These are phyloP conservation scores for Andrena bucephala DNA, from an alignment of 2,888 invertebrate species.

Conservation along the genomic window DNA sequence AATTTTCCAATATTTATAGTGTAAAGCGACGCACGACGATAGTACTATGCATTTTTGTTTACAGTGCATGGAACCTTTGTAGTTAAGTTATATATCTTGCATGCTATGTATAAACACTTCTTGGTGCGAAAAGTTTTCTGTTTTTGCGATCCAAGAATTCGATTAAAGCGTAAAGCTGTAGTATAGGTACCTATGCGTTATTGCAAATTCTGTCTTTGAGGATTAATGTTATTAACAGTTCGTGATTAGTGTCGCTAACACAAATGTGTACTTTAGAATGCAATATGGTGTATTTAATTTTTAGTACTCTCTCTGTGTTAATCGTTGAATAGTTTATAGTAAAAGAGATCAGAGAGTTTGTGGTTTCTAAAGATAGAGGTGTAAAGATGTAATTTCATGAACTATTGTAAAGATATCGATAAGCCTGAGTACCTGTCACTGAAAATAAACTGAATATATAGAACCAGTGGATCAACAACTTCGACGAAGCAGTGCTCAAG, in stretches of 20 bases:
- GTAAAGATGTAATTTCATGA: constrained; percentile 36
- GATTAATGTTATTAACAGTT: constrained; percentile 37
- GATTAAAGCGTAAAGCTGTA: constrained; percentile 28
- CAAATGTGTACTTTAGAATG: constrained; percentile 35
- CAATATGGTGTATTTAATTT: constrained; percentile 27
- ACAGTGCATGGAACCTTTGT: constrained; percentile 25
- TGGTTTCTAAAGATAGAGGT: constrained; percentile 18
- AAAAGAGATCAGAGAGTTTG: constrained; percentile 16
- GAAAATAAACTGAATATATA: constrained; percentile 74
- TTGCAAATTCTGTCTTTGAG: constrained; percentile 32
- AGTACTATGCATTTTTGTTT: constrained; percentile 1
- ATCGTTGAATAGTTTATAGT: constrained; percentile 39
- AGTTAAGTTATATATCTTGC: constrained; percentile 5
- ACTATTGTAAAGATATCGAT: constrained; percentile 44
- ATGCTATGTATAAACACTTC: constrained; percentile 20
- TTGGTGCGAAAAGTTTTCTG: constrained; percentile 25
- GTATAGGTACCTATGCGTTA: constrained; percentile 42
- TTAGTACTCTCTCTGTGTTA: constrained; percentile 23
- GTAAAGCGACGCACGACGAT: not conserved
- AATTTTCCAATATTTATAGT: constrained; percentile 10
- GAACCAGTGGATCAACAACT: constrained; percentile 82
- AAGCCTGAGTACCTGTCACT: constrained; percentile 53
- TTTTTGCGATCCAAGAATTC: constrained; percentile 16
- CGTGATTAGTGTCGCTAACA: constrained; percentile 23
- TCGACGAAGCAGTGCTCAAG: constrained; percentile 78